Base-by-base conservation (phyloP, 2,113 vertebrate species). In the Neoarius graeffei region DNA sequence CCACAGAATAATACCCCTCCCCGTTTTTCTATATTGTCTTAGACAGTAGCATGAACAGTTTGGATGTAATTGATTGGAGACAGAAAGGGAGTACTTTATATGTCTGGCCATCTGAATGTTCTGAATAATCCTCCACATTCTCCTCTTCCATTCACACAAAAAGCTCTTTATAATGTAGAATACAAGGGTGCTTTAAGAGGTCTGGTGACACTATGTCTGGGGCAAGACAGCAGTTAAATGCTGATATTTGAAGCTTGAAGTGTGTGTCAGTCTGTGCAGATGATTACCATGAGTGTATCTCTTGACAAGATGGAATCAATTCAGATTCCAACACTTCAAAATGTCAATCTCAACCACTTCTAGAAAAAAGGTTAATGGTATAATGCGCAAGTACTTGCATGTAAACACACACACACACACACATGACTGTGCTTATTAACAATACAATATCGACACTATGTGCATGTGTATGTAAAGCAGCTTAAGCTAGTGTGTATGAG, bases 71-170 rank as follows among this genome's bases (percentile, higher is more conserved):
- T 86, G 48, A 80, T 77, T 64, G 59, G 14, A 79, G 56, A 81
- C 60, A 74, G 62, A 66, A 79, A 86, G 71, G 84, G 64, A 83
- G 66, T 35, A 86, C 89, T 90, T 88, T 90, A 74, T 87, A 14
- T 25, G 56, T 71, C 87, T 84, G 74, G 71, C 64, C 56, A 57
- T 86, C 73, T 86, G 80, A 84, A 86, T 60, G 25, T 60, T 81
- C 50, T 59, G 48, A 35, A 84, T 88, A 88, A 88, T 86, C 69
- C 13, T 11, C 50, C 76, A 82, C 42, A 1, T 82, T 85, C 67
- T 74, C 13, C 11, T 60, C 56, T 74, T 69, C 62, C 54, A 83
- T 81, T 66, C 64, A 86, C 54, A 90, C 89, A 90, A 90, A 84
- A 69, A 60, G 52, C 85, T 77, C 84, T 84, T 90, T 88, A 86